Percentiles rank a stretch among this genome's conserved stretches.
Conservation (phyloP, 2,888 invertebrate genomes). For the Phlogophora meticulosa region DNA sequence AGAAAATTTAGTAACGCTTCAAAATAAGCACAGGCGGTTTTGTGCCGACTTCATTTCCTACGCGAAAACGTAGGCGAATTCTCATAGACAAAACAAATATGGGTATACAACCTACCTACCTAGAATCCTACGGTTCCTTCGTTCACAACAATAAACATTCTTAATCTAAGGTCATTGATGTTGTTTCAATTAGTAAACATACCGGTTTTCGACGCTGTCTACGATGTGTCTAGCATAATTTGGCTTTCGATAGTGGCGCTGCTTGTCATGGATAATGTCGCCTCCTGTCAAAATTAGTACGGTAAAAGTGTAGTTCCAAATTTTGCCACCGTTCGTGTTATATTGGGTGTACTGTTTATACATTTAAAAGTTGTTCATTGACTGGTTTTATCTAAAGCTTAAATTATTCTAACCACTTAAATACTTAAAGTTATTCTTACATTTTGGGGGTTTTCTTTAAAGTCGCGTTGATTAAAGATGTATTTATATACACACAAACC, state of each 20-base stretch:
- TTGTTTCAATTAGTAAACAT: slow-evolving; percentile 13
- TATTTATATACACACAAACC: background rate
- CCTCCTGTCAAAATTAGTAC: background rate
- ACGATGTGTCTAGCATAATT: background rate
- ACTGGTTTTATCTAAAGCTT: slow-evolving; percentile 3
- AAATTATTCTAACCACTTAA: slow-evolving; percentile 8
- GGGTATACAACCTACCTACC: too few species aligned
- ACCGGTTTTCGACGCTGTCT: slow-evolving; percentile 11
- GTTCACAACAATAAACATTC: background rate
- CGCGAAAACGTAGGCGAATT: slow-evolving; percentile 24
- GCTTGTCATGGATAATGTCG: background rate
- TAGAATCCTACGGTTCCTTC: background rate
- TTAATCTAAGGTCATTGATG: slow-evolving; percentile 24
- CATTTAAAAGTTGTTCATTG: slow-evolving; percentile 1
- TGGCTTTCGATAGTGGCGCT: background rate
- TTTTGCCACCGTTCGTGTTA: background rate
- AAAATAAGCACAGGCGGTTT: slow-evolving; percentile 28
- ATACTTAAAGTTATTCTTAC: too few species aligned
- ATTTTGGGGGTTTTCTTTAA: background rate
- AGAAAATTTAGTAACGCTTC: background rate
- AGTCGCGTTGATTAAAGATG: background rate
- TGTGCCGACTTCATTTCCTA: slow-evolving; percentile 11
- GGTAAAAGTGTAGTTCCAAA: slow-evolving; percentile 4
- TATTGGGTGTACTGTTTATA: background rate
- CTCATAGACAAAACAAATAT: background rate